Evolutionary conservation across 2,113 vertebrate genomes (phyloP), one percentile per base, ranked within the genome.

Genomic region (Peromyscus maniculatus): DNA sequence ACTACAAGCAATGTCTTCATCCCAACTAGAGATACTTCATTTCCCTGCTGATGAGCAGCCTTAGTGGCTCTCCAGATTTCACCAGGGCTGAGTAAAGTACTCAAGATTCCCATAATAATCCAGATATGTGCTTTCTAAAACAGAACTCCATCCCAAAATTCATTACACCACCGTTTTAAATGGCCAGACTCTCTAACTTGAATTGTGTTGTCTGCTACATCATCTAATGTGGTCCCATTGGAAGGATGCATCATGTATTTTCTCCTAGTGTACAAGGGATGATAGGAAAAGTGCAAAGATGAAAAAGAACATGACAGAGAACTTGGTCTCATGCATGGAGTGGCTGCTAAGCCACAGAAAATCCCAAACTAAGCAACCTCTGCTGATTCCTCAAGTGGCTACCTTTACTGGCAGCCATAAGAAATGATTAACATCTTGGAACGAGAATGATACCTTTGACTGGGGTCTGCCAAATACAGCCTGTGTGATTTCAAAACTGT

Each of bases 31-130:
- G 91, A 95, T 96, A 74, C 46, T 26, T 82, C 66, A 57, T 94
- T 97, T 97, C 90, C 49, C 49, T 92, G 88, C 33, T 84, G 80
- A 95, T 83, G 55, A 78, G 46, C 57, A 86, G 55, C 52, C 33
- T 36, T 19, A 71, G 33, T 92, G 74, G 66, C 57, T 86, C 64
- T 57, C 36, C 59, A 28, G n/a, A 9, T 31, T 93, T 78, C n/a
- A 62, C 78, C 31, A 26, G 64, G 93, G 57, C 64, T 92, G 26
- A 83, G 96, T 83, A 84, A n/a, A 91, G 19, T 62, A 33, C 17
- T 74, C 43, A 89, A 24, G 64, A 90, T 79, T 93, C 67, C 46
- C 2, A 0, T 55, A 36, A 89, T 95, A 77, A 95, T 96, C 26
- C 57, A 90, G 72, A 92, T 67, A 72, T 9, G 28, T 71, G 36